Base-by-base conservation (phyloP, 2,888 invertebrate genomes). In the Aleiodes leptofemur region DNA sequence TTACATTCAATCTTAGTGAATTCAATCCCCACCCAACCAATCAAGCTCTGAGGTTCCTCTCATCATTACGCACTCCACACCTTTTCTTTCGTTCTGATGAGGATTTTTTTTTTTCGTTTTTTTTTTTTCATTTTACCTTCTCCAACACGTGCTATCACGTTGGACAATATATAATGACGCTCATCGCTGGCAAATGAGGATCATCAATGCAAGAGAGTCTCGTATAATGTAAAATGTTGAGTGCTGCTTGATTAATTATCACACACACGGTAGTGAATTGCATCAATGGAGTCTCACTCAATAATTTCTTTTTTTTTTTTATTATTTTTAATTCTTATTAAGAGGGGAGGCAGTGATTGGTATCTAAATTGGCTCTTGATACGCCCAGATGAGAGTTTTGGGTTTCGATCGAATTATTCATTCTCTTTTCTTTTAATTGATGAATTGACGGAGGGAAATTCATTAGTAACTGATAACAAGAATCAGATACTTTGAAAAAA, bases 221-320 rank as follows among this genome's bases (percentile, higher is more conserved):
- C 64, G 50, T 55, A 43, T 71, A 71, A 50, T n/a, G 61, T 57
- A 71, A 57, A 43, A 71, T 64, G 43, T 29, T 43, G 43, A 43
- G 43, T 64, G 64, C 64, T 14, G 55, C 78, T 83, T 83, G 83
- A 84, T 86, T 86, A 86, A 86, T 86, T 86, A 86, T 77, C 80
- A 72, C 69, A 73, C 80, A 72, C 69, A 73, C 80, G 84, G 86
- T 83, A 82, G 82, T 81, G 80, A 50, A 73, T 55, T 53, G 16
- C 55, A 43, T 64, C 73, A 75, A 72, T 68, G 53, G 38, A 34
- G 51, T 59, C 69, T 70, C 76, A 74, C 71, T 77, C 68, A 75
- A 79, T 82, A 83, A n/a, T n/a, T n/a, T n/a, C n/a, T n/a, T n/a
- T n/a, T n/a, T n/a, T n/a, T 80, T 82, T 84, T 79, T 81, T 31